Conservation (phyloP, 2,113 vertebrate genomes). For the Aramus guarauna region DNA sequence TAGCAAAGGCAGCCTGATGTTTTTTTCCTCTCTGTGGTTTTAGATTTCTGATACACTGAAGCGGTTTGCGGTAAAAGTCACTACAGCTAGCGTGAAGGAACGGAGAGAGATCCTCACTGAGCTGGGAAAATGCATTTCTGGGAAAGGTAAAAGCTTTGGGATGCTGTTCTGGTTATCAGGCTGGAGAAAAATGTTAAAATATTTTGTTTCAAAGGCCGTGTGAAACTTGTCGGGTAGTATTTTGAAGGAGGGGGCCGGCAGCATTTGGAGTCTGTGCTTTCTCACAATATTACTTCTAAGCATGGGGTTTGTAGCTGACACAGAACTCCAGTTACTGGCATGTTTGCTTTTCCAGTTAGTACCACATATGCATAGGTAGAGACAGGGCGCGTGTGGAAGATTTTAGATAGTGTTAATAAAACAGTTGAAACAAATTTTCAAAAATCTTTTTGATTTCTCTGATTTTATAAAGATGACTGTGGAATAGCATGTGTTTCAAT, state of each 20-base stretch:
- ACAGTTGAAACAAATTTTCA: background rate
- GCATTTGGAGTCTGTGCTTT: fast-evolving
- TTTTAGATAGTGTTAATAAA: background rate
- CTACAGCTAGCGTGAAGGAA: slow-evolving; percentile 92
- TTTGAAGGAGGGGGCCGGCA: background rate
- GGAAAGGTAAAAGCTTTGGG: slow-evolving; percentile 79
- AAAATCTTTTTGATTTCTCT: background rate
- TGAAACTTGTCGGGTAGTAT: background rate
- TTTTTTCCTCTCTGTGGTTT: background rate
- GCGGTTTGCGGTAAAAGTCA: slow-evolving; percentile 93
- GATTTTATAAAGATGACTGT: background rate
- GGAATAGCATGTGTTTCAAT: background rate
- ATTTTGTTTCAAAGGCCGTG: background rate
- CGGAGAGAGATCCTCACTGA: slow-evolving; percentile 88
- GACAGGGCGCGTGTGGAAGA: background rate
- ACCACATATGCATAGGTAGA: too few species aligned
- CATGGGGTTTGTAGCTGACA: fast-evolving
- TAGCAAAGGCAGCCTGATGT: background rate
- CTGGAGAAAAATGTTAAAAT: background rate
- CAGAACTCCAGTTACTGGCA: background rate
- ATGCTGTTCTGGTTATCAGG: background rate
- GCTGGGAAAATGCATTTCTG: slow-evolving; percentile 84
- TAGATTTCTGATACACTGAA: slow-evolving; percentile 93
- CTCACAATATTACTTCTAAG: background rate
- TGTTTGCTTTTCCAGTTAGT: background rate